Percentiles rank a stretch among this genome's conserved stretches.
Conservation (phyloP, 2,888 invertebrate species). For the Drosophila longiperda region DNA sequence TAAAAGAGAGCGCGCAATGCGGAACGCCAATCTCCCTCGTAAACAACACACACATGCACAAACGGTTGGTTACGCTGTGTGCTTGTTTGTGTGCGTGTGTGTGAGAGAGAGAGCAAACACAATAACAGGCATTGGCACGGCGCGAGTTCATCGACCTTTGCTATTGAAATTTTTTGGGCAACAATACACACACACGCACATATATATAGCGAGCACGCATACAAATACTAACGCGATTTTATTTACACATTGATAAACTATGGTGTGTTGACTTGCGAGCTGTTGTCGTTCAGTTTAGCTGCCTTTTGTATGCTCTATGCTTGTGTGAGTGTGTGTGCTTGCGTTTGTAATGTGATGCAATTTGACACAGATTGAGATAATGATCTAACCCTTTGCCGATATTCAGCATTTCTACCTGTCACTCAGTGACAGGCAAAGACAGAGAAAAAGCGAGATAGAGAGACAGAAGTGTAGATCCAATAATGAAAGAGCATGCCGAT, state of each 20-base stretch:
- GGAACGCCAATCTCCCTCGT: slow-evolving; percentile 42
- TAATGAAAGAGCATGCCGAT: slow-evolving; percentile 32
- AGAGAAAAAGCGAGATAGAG: not conserved
- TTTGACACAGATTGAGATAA: slow-evolving; percentile 60
- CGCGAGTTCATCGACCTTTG: slow-evolving; percentile 83
- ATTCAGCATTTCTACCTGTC: slow-evolving; percentile 17
- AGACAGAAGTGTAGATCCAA: not conserved
- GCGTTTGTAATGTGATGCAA: slow-evolving; percentile 47
- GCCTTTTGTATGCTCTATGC: slow-evolving; percentile 30
- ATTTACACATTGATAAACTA: slow-evolving; percentile 79
- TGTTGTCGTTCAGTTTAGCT: slow-evolving; percentile 33
- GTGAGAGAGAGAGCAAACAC: slow-evolving; percentile 33
- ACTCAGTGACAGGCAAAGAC: not conserved
- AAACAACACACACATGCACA: slow-evolving; percentile 3
- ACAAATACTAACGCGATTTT: slow-evolving; percentile 44
- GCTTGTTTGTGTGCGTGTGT: slow-evolving; percentile 7
- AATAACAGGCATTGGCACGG: slow-evolving; percentile 47
- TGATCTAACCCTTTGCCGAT: slow-evolving; percentile 45
- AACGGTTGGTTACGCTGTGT: not conserved
- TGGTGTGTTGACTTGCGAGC: slow-evolving; percentile 58
- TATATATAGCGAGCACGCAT: slow-evolving; percentile 29
- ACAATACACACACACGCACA: slow-evolving; percentile 43
- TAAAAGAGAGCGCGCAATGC: slow-evolving; percentile 45
- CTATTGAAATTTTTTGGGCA: slow-evolving; percentile 81
- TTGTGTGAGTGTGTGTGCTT: slow-evolving; percentile 13